These are phyloP conservation scores for Hydropsyche tenuis DNA, from an alignment of 1,140 invertebrate species.

Conservation along the genomic window DNA sequence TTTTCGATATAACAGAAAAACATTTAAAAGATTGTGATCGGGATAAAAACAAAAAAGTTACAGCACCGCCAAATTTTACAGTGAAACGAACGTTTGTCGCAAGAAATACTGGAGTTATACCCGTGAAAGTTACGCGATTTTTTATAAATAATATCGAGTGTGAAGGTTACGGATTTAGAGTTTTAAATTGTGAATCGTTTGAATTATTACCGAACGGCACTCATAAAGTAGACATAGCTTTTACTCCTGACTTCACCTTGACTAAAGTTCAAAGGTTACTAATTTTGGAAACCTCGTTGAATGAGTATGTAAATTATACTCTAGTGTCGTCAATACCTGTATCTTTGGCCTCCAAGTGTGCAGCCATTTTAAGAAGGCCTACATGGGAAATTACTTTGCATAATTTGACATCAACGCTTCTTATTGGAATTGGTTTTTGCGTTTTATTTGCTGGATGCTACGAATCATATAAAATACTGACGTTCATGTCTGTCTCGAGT, in stretches of 20 bases:
- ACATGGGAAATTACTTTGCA: slow-evolving; percentile 80
- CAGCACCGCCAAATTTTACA: slow-evolving; percentile 70
- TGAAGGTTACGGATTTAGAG: slow-evolving; percentile 86
- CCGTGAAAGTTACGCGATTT: slow-evolving; percentile 78
- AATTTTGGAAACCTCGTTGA: slow-evolving; percentile 67
- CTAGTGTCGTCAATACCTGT: slow-evolving; percentile 83
- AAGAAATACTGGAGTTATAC: slow-evolving; percentile 85
- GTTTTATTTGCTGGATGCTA: slow-evolving; percentile 47
- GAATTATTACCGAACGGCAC: slow-evolving; percentile 81
- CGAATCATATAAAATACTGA: slow-evolving; percentile 48
- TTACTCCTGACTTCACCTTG: slow-evolving; percentile 92
- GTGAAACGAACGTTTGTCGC: slow-evolving; percentile 87
- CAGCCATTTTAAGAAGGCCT: slow-evolving; percentile 75
- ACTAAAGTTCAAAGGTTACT: slow-evolving; percentile 75
- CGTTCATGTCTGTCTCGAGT: slow-evolving; percentile 34
- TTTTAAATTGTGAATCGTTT: slow-evolving; percentile 85
- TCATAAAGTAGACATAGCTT: slow-evolving; percentile 88
- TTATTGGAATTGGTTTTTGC: slow-evolving; percentile 51
- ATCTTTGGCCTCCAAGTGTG: slow-evolving; percentile 77
- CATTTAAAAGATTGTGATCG: slow-evolving; percentile 83
- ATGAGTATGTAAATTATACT: slow-evolving; percentile 71
- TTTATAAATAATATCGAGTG: slow-evolving; percentile 77
- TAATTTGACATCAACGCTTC: slow-evolving; percentile 50
- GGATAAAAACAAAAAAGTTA: slow-evolving; percentile 56
- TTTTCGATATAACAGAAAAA: slow-evolving; percentile 86